Conservation (phyloP, 92 coral and sea anemone species). For the Chrysogorgia sp. region DNA sequence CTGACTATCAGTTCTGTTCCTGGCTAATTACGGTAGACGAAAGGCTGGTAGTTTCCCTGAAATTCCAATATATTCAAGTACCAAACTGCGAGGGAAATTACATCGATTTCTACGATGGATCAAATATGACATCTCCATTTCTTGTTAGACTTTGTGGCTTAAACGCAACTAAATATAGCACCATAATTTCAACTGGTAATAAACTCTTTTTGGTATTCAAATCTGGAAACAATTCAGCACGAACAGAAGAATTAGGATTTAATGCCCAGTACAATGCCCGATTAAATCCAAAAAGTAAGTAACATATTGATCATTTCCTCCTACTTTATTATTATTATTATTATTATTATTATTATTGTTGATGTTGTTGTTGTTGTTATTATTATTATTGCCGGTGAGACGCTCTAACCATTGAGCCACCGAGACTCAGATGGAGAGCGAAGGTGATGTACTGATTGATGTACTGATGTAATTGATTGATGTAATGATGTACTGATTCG, state of each 20-base stretch:
- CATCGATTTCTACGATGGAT: slow-evolving; percentile 26
- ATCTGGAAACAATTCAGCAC: slow-evolving; percentile 31
- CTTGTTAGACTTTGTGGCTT: slow-evolving; percentile 12
- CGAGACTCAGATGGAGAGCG: too few species aligned
- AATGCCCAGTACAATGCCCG: background rate
- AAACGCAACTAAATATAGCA: background rate
- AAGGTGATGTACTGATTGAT: too few species aligned
- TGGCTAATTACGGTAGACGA: slow-evolving; percentile 46
- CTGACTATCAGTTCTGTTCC: slow-evolving; percentile 49
- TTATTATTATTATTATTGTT: background rate
- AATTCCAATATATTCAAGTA: background rate
- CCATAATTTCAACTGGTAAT: slow-evolving; percentile 13
- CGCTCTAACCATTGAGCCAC: too few species aligned
- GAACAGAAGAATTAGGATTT: background rate
- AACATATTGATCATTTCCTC: background rate
- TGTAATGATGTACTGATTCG: too few species aligned
- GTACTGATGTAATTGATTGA: too few species aligned
- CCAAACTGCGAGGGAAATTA: slow-evolving; percentile 18
- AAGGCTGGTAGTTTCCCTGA: background rate
- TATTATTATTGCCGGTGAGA: too few species aligned
- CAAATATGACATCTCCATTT: background rate
- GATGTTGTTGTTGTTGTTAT: background rate
- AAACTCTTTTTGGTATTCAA: slow-evolving; percentile 13
- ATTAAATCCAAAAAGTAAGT: background rate
- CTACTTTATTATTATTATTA: background rate